A percentile compares a stretch with the other conserved stretches of the same genome.
Evolutionary conservation across 2,888 invertebrate genomes (phyloP).

Genomic region (Ecdyonurus torrentis): DNA sequence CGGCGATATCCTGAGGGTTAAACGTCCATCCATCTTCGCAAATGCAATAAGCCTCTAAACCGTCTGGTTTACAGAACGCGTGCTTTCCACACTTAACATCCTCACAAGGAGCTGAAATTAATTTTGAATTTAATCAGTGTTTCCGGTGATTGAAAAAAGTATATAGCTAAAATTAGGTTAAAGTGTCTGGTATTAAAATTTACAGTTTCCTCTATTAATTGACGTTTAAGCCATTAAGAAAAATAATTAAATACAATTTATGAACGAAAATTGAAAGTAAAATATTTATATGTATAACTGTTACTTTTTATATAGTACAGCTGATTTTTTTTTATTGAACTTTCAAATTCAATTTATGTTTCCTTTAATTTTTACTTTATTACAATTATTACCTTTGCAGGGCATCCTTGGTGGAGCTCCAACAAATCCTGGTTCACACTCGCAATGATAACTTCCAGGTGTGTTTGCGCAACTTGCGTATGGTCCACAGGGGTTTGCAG

Average conservation of each 20-base stretch:
- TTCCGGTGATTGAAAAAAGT: not conserved
- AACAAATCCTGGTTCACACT: conserved; percentile 64
- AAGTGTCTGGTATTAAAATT: not conserved
- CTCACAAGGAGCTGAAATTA: conserved; percentile 71
- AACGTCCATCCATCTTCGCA: conserved; percentile 90
- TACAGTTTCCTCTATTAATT: not conserved
- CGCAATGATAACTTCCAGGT: conserved; percentile 63
- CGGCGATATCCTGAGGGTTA: conserved; percentile 72
- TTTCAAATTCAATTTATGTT: too few species aligned
- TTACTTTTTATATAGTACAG: too few species aligned
- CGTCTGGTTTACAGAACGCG: conserved; percentile 77
- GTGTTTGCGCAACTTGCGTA: conserved; percentile 63
- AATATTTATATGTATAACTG: too few species aligned
- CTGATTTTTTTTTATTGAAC: too few species aligned
- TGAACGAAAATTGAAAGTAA: too few species aligned
- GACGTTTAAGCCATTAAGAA: not conserved
- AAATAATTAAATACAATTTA: too few species aligned
- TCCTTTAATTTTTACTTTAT: too few species aligned
- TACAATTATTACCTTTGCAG: conserved; percentile 40
- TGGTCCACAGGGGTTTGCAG: conserved; percentile 48
- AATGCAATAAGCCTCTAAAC: conserved; percentile 76
- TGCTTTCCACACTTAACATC: conserved; percentile 79
- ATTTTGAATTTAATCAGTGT: not conserved
- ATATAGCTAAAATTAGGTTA: not conserved
- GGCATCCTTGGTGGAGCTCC: conserved; percentile 62